A percentile compares a stretch with the other conserved stretches of the same genome.
These are phyloP conservation scores for Hippopotamus amphibius DNA, from an alignment of 2,113 vertebrate species.

Conservation along the genomic window DNA sequence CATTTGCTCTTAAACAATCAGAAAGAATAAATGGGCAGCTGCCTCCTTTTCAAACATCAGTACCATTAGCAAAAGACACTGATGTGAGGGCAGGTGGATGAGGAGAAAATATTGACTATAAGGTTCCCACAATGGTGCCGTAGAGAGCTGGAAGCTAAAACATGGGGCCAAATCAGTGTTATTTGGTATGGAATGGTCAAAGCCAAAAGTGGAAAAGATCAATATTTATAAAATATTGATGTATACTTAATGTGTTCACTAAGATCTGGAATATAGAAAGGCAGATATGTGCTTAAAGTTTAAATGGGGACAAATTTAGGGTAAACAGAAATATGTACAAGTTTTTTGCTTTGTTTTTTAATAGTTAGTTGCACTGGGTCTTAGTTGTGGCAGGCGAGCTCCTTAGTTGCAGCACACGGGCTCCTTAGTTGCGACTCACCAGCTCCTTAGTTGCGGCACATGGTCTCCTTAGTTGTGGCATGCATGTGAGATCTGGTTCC, in stretches of 20 bases:
- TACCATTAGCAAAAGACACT: conserved; percentile 20
- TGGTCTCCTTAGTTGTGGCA: too few relatives aligned
- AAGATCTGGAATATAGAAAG: conserved; percentile 38
- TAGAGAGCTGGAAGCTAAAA: conserved; percentile 15
- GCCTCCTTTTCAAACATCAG: background rate
- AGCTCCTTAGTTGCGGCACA: too few relatives aligned
- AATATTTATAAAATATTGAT: conserved; percentile 70
- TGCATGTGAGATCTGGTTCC: too few relatives aligned
- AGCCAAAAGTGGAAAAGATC: conserved; percentile 52
- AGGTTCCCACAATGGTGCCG: background rate
- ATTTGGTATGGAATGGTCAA: background rate
- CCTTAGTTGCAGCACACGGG: too few relatives aligned
- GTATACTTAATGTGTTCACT: conserved; percentile 39
- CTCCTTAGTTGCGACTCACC: too few relatives aligned
- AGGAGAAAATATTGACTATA: background rate
- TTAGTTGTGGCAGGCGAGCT: too few relatives aligned
- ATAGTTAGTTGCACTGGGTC: too few relatives aligned
- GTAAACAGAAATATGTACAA: background rate
- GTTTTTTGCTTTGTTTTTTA: background rate
- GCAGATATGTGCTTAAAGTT: background rate
- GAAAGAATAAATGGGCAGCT: background rate
- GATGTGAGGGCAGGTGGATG: background rate
- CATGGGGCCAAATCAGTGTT: background rate
- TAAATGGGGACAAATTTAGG: background rate
- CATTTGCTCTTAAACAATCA: conserved; percentile 19